Evolutionary conservation across 2,113 vertebrate species (phyloP).

Genomic region (Pholis gunnellus): DNA sequence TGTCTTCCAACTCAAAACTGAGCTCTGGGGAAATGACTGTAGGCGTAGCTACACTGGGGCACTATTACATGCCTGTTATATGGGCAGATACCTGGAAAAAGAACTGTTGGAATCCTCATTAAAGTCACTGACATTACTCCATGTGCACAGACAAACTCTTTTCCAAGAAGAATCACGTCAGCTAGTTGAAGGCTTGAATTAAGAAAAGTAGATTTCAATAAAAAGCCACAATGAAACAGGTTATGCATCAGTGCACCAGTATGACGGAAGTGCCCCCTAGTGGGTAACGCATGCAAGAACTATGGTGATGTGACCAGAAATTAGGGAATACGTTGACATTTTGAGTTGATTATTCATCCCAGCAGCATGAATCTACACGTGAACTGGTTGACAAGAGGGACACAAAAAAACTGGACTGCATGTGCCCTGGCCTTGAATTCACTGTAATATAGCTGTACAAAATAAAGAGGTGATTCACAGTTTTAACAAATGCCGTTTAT

Average conservation of each 20-base stretch:
- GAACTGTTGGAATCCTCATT: neutral
- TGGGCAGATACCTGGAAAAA: neutral
- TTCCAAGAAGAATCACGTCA: neutral
- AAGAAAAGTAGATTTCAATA: neutral
- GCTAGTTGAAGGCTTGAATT: neutral
- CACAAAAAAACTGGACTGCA: neutral
- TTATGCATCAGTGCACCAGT: neutral
- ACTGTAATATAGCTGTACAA: neutral
- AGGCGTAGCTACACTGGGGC: neutral
- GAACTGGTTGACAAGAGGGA: neutral
- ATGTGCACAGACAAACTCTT: neutral
- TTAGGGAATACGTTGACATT: slow-evolving; percentile 9
- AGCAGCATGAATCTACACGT: neutral
- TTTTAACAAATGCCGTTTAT: neutral
- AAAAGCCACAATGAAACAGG: slow-evolving; percentile 8
- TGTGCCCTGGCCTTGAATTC: neutral
- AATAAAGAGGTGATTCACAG: neutral
- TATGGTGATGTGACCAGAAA: neutral
- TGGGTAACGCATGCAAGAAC: slow-evolving; percentile 38
- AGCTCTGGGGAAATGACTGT: slow-evolving; percentile 5
- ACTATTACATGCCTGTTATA: neutral
- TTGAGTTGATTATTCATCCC: neutral
- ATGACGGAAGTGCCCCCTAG: slow-evolving; percentile 57
- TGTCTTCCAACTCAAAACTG: slow-evolving; percentile 16
- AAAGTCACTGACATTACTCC: neutral